Conservation (phyloP, 2,113 vertebrate species). For the Paramormyrops kingsleyae region DNA sequence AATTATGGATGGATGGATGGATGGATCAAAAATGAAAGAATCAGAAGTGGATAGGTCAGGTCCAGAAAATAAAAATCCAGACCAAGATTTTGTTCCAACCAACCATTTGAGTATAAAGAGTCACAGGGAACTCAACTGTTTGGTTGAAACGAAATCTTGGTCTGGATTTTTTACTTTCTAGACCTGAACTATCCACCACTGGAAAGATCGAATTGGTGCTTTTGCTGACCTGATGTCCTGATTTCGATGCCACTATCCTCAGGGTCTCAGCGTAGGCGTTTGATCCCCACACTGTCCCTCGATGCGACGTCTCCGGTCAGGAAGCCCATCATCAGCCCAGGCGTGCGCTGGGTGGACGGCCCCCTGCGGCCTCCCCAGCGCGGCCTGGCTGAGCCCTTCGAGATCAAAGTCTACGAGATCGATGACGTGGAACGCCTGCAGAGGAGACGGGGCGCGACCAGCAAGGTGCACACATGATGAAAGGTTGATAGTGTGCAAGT, state of each 20-base stretch:
- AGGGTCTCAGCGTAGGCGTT: slow-evolving; percentile 88
- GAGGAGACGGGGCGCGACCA: slow-evolving; percentile 65
- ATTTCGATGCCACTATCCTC: background rate
- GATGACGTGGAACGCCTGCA: slow-evolving; percentile 92
- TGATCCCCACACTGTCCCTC: slow-evolving; percentile 81
- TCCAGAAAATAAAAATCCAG: background rate
- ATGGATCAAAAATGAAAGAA: background rate
- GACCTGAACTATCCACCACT: background rate
- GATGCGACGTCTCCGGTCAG: slow-evolving; percentile 75
- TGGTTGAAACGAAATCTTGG: background rate
- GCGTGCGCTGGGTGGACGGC: slow-evolving; percentile 91
- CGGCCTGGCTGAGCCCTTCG: slow-evolving; percentile 76
- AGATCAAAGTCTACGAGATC: slow-evolving; percentile 98
- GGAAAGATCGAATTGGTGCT: background rate
- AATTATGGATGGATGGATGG: background rate
- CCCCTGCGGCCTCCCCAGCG: slow-evolving; percentile 72
- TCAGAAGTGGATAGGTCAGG: background rate
- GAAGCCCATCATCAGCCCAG: slow-evolving; percentile 70
- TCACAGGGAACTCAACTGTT: background rate
- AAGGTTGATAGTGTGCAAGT: background rate
- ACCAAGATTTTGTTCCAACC: background rate
- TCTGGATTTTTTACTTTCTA: background rate
- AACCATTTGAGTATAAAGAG: background rate
- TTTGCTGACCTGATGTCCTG: background rate
- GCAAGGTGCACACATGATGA: slow-evolving; percentile 67